A percentile compares a stretch with the other conserved stretches of the same genome.
Evolutionary conservation across 2,888 invertebrate species (phyloP).

Genomic region (Steinernema hermaphroditum): DNA sequence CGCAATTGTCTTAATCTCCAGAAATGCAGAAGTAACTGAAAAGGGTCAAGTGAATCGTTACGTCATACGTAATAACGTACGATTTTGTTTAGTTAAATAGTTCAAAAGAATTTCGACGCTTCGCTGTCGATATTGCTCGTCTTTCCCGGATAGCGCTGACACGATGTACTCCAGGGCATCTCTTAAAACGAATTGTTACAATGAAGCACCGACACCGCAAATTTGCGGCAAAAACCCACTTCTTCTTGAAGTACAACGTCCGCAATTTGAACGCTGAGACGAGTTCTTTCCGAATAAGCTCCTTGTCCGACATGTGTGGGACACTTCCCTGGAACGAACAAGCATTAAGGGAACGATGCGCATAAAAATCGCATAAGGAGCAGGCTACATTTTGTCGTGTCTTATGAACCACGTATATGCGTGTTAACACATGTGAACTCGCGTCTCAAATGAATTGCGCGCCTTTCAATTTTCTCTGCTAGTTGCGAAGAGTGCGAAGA

Average conservation of each 20-base stretch:
- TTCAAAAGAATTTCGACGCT: slow-evolving; percentile 49
- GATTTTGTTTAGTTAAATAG: slow-evolving; percentile 48
- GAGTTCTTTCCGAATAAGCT: background rate
- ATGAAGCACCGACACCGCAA: background rate
- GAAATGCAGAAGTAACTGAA: slow-evolving; percentile 4
- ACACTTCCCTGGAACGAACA: background rate
- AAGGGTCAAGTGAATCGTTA: background rate
- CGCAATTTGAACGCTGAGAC: background rate
- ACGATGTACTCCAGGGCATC: slow-evolving; percentile 8
- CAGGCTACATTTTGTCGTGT: too few species aligned
- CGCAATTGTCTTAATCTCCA: background rate
- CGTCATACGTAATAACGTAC: slow-evolving; percentile 34
- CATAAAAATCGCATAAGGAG: too few species aligned
- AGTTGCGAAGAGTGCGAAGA: too few species aligned
- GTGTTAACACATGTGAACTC: too few species aligned
- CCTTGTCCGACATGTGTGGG: background rate
- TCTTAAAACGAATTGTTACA: background rate
- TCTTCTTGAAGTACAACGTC: slow-evolving; percentile 9
- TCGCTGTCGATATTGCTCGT: slow-evolving; percentile 44
- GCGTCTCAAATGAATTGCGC: too few species aligned
- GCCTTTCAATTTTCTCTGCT: too few species aligned
- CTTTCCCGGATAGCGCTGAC: slow-evolving; percentile 22
- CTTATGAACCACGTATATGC: too few species aligned
- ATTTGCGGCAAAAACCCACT: slow-evolving; percentile 1
- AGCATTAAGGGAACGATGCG: too few species aligned